Evolutionary conservation across 1,140 invertebrate genomes (phyloP).

Genomic region (Ceratina australensis): DNA sequence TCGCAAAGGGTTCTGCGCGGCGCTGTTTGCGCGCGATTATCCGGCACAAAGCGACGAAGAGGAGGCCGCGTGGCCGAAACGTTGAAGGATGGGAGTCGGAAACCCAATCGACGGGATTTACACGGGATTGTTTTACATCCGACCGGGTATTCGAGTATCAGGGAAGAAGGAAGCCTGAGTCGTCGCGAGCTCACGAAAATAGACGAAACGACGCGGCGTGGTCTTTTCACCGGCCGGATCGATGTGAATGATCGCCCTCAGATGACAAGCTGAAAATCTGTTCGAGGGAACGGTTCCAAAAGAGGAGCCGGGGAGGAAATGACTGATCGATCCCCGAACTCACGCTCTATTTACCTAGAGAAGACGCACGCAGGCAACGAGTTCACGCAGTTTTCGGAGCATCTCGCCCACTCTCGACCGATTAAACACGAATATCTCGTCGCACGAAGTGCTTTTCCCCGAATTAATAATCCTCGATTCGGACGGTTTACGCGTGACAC

Average conservation of each 20-base stretch:
- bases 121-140: neutral
- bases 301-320: constrained; percentile 30
- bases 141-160: neutral
- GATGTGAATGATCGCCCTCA: neutral
- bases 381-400: neutral
- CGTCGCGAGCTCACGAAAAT: neutral
- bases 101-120: neutral
- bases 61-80: neutral
- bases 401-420: constrained; percentile 2
- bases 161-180: neutral
- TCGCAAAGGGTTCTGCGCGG: constrained; percentile 23
- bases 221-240: too few species aligned
- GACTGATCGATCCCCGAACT: constrained; percentile 52
- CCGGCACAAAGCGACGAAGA: neutral
- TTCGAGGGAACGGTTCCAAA: constrained; percentile 46
- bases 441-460: too few species aligned
- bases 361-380: constrained; percentile 9
- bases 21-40: constrained; percentile 38
- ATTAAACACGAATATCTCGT: constrained; percentile 32
- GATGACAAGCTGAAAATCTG: neutral
- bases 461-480: too few species aligned
- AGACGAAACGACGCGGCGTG: neutral
- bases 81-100: neutral
- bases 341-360: constrained; percentile 41
- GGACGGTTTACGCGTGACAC: neutral